phyloP scores from a whole-genome alignment of 2,113 vertebrate species.

The Rhinogobius similis region DNA sequence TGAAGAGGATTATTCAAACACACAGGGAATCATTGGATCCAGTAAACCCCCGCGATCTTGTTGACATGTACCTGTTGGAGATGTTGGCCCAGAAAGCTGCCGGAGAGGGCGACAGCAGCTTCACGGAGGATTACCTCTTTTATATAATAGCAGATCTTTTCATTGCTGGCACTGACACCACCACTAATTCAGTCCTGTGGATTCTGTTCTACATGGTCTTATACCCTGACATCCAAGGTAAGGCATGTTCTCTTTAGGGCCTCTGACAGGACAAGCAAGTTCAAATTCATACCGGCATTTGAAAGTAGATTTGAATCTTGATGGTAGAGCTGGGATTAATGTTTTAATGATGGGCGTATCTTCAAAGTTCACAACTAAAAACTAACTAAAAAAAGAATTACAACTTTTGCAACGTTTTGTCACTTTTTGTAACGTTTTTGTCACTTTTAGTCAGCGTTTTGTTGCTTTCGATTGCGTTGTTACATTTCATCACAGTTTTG shows the following conservation, averaged over 20 bases:
- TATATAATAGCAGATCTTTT: constrained; percentile 95
- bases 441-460: too few relatives aligned
- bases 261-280: too few relatives aligned
- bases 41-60: constrained; percentile 87
- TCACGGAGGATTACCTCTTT: constrained; percentile 92
- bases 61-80: constrained; percentile 94
- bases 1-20: constrained; percentile 86
- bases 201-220: constrained; percentile 90
- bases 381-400: too few relatives aligned
- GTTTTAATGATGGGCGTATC: too few relatives aligned
- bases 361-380: too few relatives aligned
- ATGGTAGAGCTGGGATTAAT: too few relatives aligned
- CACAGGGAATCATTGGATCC: constrained; percentile 84
- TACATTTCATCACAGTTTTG: too few relatives aligned
- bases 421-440: too few relatives aligned
- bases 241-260: not conserved
- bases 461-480: too few relatives aligned
- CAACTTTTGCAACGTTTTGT: too few relatives aligned
- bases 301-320: too few relatives aligned
- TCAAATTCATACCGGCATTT: too few relatives aligned
- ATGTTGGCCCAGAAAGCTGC: constrained; percentile 71
- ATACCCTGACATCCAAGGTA: constrained; percentile 89
- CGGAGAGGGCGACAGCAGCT: constrained; percentile 77
- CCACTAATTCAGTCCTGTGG: constrained; percentile 94
- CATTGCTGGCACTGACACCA: constrained; percentile 95